These are phyloP conservation scores for Eleutherodactylus coqui DNA, from an alignment of 2,797 vertebrate genomes.

Conservation along the genomic window DNA sequence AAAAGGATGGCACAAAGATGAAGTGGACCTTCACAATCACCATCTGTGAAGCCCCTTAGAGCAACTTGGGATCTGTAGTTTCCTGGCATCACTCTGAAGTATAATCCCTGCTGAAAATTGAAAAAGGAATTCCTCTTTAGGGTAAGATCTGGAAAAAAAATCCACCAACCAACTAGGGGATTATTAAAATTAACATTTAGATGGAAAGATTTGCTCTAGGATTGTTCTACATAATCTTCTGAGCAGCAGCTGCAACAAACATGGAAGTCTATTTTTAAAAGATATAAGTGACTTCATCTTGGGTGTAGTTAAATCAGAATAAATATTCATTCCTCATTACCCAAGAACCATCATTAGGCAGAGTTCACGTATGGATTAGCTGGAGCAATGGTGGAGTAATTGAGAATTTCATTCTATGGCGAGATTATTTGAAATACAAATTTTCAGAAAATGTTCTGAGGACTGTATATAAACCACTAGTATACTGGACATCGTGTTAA, in stretches of 20 bases:
- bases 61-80: neutral
- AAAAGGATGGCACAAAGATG: neutral
- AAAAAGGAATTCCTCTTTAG: neutral
- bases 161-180: neutral
- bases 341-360: neutral
- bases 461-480: neutral
- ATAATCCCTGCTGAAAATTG: neutral
- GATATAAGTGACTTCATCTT: neutral
- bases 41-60: neutral
- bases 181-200: slow-evolving; percentile 28
- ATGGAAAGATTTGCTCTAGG: neutral
- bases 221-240: slow-evolving; percentile 20
- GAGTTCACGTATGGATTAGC: neutral
- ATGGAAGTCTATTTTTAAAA: slow-evolving; percentile 16
- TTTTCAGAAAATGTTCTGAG: neutral
- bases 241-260: slow-evolving; percentile 8
- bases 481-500: neutral
- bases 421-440: neutral
- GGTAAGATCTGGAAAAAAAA: neutral
- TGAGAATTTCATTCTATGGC: neutral
- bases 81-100: neutral
- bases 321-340: slow-evolving; percentile 19
- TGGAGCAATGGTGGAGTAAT: neutral
- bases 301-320: neutral
- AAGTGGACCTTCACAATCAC: neutral